Evolutionary conservation across 2,113 vertebrate genomes (phyloP).

Genomic region (Rhegmatorhina hoffmannsi): DNA sequence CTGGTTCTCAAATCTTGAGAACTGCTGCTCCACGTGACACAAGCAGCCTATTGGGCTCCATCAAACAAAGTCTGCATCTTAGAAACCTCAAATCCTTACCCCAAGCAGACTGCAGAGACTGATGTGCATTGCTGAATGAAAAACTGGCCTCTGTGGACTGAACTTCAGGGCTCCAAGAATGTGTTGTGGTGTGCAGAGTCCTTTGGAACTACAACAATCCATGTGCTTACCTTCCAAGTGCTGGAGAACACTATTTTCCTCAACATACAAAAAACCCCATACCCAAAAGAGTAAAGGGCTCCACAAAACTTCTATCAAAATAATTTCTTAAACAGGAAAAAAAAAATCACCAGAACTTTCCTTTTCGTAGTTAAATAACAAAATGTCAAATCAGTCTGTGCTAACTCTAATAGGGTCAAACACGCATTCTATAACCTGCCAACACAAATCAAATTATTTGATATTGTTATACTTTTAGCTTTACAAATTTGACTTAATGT

Average conservation of each 20-base stretch:
- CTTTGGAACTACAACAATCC: not conserved
- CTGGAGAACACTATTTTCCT: not conserved
- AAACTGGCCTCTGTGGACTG: not conserved
- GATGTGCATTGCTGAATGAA: not conserved
- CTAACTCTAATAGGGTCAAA: not conserved
- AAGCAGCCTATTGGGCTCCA: slow-evolving; percentile 24
- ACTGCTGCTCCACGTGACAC: not conserved
- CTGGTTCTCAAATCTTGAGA: slow-evolving; percentile 41
- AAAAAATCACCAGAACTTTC: not conserved
- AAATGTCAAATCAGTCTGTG: not conserved
- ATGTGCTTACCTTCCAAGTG: not conserved
- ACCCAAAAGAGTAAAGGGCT: not conserved
- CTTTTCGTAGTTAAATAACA: not conserved
- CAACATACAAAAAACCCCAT: not conserved
- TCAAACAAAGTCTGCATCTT: slow-evolving; percentile 3
- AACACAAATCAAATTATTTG: not conserved
- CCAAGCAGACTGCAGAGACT: not conserved
- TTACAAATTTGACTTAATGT: not conserved
- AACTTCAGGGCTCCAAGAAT: not conserved
- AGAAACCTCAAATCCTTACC: not conserved
- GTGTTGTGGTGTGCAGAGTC: not conserved
- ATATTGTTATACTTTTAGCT: not conserved
- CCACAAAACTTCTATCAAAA: not conserved
- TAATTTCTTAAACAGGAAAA: not conserved
- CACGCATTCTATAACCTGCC: not conserved